A percentile compares a stretch with the other conserved stretches of the same genome.
phyloP scores from a whole-genome alignment of 2,797 vertebrate genomes.

The Chelonia mydas region DNA sequence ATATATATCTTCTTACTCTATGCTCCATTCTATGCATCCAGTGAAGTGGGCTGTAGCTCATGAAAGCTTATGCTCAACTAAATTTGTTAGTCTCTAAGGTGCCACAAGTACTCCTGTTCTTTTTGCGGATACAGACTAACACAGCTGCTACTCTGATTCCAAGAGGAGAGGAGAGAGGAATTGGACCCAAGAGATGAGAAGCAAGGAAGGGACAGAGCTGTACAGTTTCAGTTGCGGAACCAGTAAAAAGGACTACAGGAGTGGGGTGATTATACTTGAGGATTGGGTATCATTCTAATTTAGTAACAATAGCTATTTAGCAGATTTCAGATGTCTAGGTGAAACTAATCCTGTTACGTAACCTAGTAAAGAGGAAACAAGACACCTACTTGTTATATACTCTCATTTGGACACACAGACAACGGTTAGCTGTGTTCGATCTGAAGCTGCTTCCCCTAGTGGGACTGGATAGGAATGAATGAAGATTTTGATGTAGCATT shows the following conservation, averaged over 20 bases:
- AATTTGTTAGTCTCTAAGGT: too few relatives aligned
- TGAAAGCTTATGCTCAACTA: too few relatives aligned
- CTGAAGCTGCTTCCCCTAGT: neutral
- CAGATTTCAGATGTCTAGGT: accelerated
- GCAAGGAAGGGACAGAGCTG: neutral
- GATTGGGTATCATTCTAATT: accelerated
- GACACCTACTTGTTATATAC: neutral
- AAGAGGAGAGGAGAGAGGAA: neutral
- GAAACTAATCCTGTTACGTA: neutral
- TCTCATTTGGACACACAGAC: neutral
- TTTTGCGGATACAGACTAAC: too few relatives aligned
- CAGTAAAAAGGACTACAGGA: accelerated
- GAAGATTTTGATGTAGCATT: accelerated
- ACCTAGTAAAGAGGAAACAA: neutral
- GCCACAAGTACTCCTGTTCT: too few relatives aligned
- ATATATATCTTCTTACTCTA: too few relatives aligned
- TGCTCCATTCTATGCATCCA: too few relatives aligned
- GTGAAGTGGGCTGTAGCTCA: too few relatives aligned
- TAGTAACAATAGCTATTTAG: accelerated
- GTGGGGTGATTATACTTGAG: accelerated
- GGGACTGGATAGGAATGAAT: accelerated
- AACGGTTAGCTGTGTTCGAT: accelerated
- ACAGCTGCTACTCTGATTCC: neutral
- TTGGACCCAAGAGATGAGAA: accelerated
- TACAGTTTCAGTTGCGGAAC: neutral